Conservation (phyloP, 2,113 vertebrate species). For the Tragelaphus scriptus region DNA sequence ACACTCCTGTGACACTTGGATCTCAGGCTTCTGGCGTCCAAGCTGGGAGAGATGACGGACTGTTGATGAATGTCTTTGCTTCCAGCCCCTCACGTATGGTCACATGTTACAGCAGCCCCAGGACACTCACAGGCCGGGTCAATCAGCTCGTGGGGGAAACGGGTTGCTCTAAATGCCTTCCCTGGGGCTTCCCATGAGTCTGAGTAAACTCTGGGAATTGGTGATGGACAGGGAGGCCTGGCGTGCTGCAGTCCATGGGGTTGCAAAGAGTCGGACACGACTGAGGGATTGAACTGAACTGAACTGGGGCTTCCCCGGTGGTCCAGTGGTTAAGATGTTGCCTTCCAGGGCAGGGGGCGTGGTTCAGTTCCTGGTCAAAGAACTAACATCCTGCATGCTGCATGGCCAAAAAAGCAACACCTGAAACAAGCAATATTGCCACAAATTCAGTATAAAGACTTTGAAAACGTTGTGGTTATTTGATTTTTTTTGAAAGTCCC, state of each 20-base stretch:
- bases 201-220: fast-evolving
- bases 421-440: neutral
- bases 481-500: neutral
- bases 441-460: neutral
- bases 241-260: neutral
- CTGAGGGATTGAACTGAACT: neutral
- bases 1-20: fast-evolving
- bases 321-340: neutral
- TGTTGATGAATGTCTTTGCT: neutral
- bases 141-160: fast-evolving
- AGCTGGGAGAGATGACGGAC: neutral
- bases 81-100: fast-evolving
- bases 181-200: neutral
- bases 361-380: neutral
- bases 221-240: neutral
- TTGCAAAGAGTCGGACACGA: fast-evolving
- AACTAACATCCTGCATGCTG: neutral
- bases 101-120: neutral
- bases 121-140: neutral
- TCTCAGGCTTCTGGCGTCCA: neutral
- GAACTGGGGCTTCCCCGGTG: neutral
- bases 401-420: neutral
- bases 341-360: neutral
- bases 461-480: neutral
- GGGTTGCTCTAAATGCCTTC: neutral